Evolutionary conservation across 1,140 invertebrate genomes (phyloP).

Genomic region (Lepidurus arcticus): DNA sequence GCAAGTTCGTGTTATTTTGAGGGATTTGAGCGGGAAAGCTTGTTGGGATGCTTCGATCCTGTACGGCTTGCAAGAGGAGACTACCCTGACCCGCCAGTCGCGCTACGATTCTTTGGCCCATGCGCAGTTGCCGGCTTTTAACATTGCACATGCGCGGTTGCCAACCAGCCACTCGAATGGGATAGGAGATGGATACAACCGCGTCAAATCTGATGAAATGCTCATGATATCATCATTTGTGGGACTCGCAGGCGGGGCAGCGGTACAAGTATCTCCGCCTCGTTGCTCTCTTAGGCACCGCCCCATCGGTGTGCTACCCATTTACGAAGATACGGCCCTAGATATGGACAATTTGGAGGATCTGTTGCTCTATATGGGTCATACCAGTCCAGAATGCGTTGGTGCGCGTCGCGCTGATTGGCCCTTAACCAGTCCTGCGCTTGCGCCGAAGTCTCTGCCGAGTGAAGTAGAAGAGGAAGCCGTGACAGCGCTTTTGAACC

Average conservation of each 20-base stretch:
- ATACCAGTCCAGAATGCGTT: constrained; percentile 85
- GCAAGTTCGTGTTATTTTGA: constrained; percentile 73
- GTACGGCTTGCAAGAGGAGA: constrained; percentile 51
- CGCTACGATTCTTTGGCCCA: neutral
- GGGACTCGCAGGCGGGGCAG: constrained; percentile 35
- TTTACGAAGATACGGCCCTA: constrained; percentile 71
- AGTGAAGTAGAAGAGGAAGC: constrained; percentile 70
- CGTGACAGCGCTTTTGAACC: constrained; percentile 73
- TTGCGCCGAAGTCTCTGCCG: constrained; percentile 55
- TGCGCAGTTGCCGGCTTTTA: neutral
- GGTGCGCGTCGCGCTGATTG: constrained; percentile 55
- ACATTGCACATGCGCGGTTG: neutral
- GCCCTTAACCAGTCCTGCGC: constrained; percentile 62
- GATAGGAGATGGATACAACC: constrained; percentile 14
- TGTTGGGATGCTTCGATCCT: constrained; percentile 92
- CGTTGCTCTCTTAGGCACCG: constrained; percentile 63
- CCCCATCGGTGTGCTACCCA: constrained; percentile 66
- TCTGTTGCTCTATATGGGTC: constrained; percentile 80
- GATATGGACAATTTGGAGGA: constrained; percentile 90
- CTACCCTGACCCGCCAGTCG: constrained; percentile 25
- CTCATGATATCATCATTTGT: constrained; percentile 38
- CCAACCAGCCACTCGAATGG: constrained; percentile 10
- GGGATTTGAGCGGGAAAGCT: constrained; percentile 92
- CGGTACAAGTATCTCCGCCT: constrained; percentile 47
- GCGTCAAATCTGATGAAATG: constrained; percentile 9